Evolutionary conservation across 2,797 vertebrate species (phyloP), one percentile per base, ranked within the genome.

Genomic region (Euthynnus affinis): DNA sequence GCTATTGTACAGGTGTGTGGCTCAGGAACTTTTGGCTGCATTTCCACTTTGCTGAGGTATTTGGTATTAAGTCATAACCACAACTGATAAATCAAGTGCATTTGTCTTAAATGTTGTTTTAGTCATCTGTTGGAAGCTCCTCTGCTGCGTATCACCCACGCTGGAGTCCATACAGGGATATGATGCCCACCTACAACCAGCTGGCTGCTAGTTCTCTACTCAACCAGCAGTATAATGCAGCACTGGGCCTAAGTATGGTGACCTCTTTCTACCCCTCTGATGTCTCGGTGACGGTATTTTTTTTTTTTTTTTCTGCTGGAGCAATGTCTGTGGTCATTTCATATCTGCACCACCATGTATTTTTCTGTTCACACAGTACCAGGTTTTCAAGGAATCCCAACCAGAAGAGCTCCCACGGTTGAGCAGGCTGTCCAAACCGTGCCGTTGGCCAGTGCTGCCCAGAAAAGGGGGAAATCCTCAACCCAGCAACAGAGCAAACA

Each of bases 391-490:
- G 95, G 95, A 10, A 84, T 96, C 58, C 95, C 96, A 1, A 85
- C 93, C 17, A 95, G 96, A 88, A 96, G 97, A 87, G 97, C 95
- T 67, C 98, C 97, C 6, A 98, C 97, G 97, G 98, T 99, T 0
- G 98, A 99, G 78, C 98, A 99, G 91, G 98, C 97, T 23, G 98
- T 99, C 9, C 98, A 99, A 95, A 99, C 98, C 0, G 94, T 96
- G 20, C 97, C 98, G 0, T 82, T 94, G 6, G 95, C 95, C 53
- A 92, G 87, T 72, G 44, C 93, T 61, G 92, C 82, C 1, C 93
- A 93, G n/a, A 97, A 94, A 81, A 97, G 77, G 29, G 91, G 75
- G 1, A 92, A 75, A 80, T 58, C 74, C 13, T 58, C 78, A 9
- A 62, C 73, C 22, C 92, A 94, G n/a, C 93, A 93, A 12, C 95